These are phyloP conservation scores for Achroia grisella DNA, from an alignment of 1,140 invertebrate species.

Conservation along the genomic window DNA sequence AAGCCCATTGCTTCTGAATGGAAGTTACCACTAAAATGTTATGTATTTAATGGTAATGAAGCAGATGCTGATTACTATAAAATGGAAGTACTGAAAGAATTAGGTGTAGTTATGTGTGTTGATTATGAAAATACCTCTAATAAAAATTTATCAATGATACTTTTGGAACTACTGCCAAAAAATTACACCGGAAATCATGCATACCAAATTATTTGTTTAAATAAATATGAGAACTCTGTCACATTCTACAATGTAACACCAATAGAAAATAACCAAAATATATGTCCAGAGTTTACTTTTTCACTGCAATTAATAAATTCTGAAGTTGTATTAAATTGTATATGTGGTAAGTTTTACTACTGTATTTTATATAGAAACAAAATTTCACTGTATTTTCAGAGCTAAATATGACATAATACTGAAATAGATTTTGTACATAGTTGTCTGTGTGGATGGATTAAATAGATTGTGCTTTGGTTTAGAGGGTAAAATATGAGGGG, in stretches of 20 bases:
- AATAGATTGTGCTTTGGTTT: no score
- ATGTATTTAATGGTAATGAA: background rate
- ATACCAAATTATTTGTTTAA: conserved; percentile 36
- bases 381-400: background rate
- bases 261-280: conserved; percentile 22
- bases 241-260: conserved; percentile 50
- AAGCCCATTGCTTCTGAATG: conserved; percentile 8
- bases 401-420: no score
- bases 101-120: conserved; percentile 2
- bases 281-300: conserved; percentile 46
- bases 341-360: background rate
- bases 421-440: no score
- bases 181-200: conserved; percentile 31
- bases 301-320: conserved; percentile 24
- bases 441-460: no score
- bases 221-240: conserved; percentile 19
- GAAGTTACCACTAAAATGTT: conserved; percentile 5
- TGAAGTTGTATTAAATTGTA: conserved; percentile 21
- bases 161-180: conserved; percentile 47
- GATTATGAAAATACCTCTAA: conserved; percentile 1
- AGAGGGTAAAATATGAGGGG: no score
- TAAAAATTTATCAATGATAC: conserved; percentile 23
- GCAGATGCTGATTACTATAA: background rate
- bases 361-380: background rate
- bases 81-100: conserved; percentile 4